A percentile compares a stretch with the other conserved stretches of the same genome.
These are phyloP conservation scores for Leptobrachium ailaonicum DNA, from an alignment of 2,113 vertebrate species.

Conservation along the genomic window DNA sequence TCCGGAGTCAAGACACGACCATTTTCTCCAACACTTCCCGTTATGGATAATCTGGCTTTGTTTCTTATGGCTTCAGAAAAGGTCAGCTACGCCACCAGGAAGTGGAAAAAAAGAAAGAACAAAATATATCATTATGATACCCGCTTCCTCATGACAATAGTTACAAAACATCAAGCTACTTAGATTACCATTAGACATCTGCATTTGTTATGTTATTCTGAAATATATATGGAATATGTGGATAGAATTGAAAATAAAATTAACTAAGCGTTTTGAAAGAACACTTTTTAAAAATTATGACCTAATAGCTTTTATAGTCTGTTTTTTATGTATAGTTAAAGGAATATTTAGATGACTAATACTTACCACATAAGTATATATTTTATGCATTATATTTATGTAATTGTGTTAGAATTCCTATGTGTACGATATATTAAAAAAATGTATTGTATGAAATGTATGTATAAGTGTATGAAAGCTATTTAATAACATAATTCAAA, in stretches of 20 bases:
- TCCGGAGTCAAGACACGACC: constrained; percentile 91
- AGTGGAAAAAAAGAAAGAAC: constrained; percentile 56
- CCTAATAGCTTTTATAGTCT: no score
- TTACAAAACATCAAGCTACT: constrained; percentile 71
- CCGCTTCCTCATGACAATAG: constrained; percentile 58
- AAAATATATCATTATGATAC: constrained; percentile 59
- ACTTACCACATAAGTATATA: no score
- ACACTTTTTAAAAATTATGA: no score
- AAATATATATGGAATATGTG: constrained; percentile 22
- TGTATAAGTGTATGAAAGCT: no score
- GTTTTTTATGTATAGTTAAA: no score
- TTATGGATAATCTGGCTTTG: constrained; percentile 98
- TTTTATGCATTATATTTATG: no score
- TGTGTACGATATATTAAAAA: no score
- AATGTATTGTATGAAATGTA: no score
- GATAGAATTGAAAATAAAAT: background rate
- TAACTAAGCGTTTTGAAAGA: no score
- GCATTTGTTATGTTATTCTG: constrained; percentile 74
- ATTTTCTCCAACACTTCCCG: constrained; percentile 93
- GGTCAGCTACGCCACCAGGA: constrained; percentile 77
- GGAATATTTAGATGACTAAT: no score
- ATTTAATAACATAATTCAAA: no score
- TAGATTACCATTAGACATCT: constrained; percentile 84
- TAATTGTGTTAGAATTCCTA: no score
- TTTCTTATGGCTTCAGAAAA: constrained; percentile 99